Conservation (phyloP, 2,888 invertebrate genomes). For the Agriopis leucophaearia region DNA sequence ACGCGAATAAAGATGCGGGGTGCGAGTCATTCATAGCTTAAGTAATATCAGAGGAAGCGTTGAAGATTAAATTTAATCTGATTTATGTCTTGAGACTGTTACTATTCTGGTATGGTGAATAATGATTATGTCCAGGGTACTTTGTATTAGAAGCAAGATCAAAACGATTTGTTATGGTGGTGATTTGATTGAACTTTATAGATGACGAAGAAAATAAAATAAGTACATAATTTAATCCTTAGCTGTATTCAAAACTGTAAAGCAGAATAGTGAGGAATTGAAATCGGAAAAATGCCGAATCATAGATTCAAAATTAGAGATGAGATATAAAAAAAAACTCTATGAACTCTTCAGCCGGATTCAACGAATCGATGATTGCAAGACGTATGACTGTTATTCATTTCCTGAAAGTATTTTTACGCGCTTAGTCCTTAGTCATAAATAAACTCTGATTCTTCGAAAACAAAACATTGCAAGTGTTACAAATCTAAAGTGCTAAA, state of each 20-base stretch:
- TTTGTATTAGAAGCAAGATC: neutral
- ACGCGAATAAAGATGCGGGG: too few species aligned
- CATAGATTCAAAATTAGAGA: constrained; percentile 15
- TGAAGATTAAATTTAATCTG: constrained; percentile 11
- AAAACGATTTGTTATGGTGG: neutral
- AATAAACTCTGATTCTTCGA: neutral
- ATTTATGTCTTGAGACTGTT: constrained; percentile 7
- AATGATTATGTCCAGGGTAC: constrained; percentile 3
- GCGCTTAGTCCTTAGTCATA: neutral
- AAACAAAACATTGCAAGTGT: neutral
- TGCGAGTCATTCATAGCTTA: neutral
- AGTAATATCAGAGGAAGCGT: neutral
- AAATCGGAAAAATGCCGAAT: constrained; percentile 3
- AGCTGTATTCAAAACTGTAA: too few species aligned
- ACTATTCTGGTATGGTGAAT: constrained; percentile 2
- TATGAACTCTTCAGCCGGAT: neutral
- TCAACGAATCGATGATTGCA: neutral
- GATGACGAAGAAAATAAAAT: neutral
- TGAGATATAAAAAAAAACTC: neutral
- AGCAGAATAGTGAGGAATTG: too few species aligned
- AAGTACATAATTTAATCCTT: too few species aligned
- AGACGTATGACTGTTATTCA: neutral
- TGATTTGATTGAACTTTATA: neutral
- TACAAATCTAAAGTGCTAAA: neutral
- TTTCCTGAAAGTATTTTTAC: neutral